These are phyloP conservation scores for Coenobita brevimanus DNA, from an alignment of 1,140 invertebrate species.

Conservation along the genomic window DNA sequence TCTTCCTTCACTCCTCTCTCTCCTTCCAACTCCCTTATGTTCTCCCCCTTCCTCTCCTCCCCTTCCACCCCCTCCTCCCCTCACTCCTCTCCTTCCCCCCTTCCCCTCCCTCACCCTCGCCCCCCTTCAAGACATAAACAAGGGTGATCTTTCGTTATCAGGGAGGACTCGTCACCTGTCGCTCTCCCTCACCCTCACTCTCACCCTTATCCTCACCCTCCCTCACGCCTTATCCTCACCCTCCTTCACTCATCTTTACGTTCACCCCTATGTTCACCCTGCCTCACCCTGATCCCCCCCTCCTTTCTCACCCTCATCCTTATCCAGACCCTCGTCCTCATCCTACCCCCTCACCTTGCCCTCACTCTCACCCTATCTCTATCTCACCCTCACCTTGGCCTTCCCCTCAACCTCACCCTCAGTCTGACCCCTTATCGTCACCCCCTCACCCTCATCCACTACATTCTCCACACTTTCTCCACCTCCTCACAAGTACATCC, in stretches of 20 bases:
- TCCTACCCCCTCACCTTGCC: too few relatives aligned
- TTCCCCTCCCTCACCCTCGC: conserved; percentile 2
- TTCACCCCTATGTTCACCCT: not conserved
- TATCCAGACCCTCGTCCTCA: too few relatives aligned
- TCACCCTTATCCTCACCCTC: not conserved
- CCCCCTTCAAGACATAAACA: conserved; percentile 8
- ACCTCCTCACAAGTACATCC: too few relatives aligned
- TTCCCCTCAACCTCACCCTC: too few relatives aligned
- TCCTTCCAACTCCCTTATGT: not conserved
- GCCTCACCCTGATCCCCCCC: not conserved
- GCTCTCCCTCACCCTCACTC: not conserved
- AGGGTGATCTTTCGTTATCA: conserved; percentile 11
- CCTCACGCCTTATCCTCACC: not conserved
- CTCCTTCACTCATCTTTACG: not conserved
- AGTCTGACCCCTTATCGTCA: too few relatives aligned
- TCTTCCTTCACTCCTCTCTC: not conserved
- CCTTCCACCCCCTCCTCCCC: not conserved
- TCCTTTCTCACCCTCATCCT: not conserved
- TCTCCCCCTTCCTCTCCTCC: not conserved
- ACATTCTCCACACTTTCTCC: too few relatives aligned
- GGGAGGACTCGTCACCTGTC: conserved; percentile 19
- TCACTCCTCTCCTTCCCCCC: not conserved
- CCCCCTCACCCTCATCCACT: too few relatives aligned
- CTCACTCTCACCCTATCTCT: too few relatives aligned
- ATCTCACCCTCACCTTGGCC: too few relatives aligned